Conservation (phyloP, 2,797 vertebrate species). For the Sitta carolinensis region DNA sequence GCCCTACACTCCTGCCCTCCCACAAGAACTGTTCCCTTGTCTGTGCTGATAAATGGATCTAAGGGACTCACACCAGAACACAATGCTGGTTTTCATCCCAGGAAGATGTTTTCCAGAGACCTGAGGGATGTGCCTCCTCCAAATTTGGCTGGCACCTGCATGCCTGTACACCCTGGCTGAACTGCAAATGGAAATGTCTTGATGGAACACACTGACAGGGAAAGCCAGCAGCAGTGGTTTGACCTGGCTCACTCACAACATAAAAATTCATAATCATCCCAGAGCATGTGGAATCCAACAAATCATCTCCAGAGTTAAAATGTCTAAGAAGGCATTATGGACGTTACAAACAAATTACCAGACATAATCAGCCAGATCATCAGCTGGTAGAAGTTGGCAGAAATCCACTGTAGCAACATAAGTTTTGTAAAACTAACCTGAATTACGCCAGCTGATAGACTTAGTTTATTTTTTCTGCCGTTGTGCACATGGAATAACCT, state of each 20-base stretch:
- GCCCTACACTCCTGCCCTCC: neutral
- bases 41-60: neutral
- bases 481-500: neutral
- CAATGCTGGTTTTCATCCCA: neutral
- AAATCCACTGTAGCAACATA: conserved; percentile 12
- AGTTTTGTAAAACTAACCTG: conserved; percentile 35
- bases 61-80: neutral
- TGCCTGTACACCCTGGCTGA: neutral
- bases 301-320: conserved; percentile 52
- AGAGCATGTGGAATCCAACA: conserved; percentile 13
- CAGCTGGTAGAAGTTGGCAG: conserved; percentile 58
- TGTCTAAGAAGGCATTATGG: conserved; percentile 23
- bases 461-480: neutral
- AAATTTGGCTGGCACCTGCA: neutral
- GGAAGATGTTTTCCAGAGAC: conserved; percentile 1
- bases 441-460: neutral
- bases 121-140: neutral
- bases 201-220: neutral
- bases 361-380: conserved; percentile 57
- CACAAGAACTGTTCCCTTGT: neutral
- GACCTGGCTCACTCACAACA: conserved; percentile 8
- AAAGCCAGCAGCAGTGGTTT: neutral
- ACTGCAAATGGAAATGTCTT: neutral
- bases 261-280: conserved; percentile 19
- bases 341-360: conserved; percentile 41